Conservation (phyloP, 35 echinoderm and acorn worm genomes). For the Diadema setosum region DNA sequence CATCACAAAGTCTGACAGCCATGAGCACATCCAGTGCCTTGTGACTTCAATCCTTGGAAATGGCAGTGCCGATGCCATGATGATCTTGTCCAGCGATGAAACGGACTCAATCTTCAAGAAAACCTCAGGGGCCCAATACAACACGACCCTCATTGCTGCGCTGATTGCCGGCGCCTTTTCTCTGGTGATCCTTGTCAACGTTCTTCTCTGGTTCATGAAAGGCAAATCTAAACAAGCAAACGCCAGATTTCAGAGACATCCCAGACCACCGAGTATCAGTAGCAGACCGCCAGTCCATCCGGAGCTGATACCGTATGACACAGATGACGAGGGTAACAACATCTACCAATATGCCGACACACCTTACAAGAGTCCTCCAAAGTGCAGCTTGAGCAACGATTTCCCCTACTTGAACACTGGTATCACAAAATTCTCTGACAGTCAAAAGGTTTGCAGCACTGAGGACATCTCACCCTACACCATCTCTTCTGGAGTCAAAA, state of each 20-base stretch:
- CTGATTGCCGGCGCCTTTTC: background rate
- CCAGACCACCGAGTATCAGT: background rate
- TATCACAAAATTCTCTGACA: background rate
- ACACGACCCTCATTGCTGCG: background rate
- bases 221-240: background rate
- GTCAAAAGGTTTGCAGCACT: background rate
- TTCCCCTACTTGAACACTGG: constrained; percentile 1
- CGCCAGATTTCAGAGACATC: background rate
- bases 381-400: background rate
- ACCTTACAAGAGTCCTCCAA: background rate
- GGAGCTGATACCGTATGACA: background rate
- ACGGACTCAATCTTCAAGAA: background rate
- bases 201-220: constrained; percentile 9
- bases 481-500: background rate
- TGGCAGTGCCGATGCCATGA: background rate
- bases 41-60: background rate
- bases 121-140: background rate
- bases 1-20: background rate
- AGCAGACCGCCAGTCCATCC: background rate
- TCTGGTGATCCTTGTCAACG: constrained; percentile 5
- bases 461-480: background rate
- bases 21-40: background rate
- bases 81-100: background rate
- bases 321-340: background rate
- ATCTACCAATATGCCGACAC: constrained; percentile 20